phyloP scores from a whole-genome alignment of 2,113 vertebrate genomes.

The Mobula hypostoma region DNA sequence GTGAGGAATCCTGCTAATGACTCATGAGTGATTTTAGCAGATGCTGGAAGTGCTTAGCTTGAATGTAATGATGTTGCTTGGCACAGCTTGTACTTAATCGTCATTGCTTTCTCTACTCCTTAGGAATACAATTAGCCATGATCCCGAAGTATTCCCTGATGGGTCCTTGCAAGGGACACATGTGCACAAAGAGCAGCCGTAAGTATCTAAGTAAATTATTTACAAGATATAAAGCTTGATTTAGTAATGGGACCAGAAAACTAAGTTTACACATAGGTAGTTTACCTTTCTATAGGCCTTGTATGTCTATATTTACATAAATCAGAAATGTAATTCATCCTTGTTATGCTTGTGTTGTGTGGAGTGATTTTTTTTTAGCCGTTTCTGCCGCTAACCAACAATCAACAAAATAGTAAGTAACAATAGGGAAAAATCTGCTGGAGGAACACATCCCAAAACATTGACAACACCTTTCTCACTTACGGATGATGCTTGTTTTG shows the following conservation, averaged over 20 bases:
- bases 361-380: background rate
- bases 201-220: constrained; percentile 43
- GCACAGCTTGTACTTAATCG: background rate
- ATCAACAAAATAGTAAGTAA: background rate
- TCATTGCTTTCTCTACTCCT: constrained; percentile 32
- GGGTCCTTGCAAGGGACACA: constrained; percentile 49
- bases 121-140: constrained; percentile 22
- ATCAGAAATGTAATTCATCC: background rate
- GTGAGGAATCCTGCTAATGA: background rate
- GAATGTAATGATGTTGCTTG: background rate
- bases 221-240: no score
- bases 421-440: no score
- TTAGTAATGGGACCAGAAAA: background rate
- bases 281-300: background rate
- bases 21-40: no score
- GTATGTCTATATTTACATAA: background rate
- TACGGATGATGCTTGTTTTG: no score
- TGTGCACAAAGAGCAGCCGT: constrained; percentile 50
- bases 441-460: no score
- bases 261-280: background rate
- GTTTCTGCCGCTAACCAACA: background rate
- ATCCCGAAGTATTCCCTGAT: constrained; percentile 42
- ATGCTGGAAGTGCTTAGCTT: background rate
- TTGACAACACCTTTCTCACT: no score
- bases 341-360: background rate